Evolutionary conservation across 2,888 invertebrate species (phyloP), one percentile per base, ranked within the genome.

Genomic region (Sycophila texana): DNA sequence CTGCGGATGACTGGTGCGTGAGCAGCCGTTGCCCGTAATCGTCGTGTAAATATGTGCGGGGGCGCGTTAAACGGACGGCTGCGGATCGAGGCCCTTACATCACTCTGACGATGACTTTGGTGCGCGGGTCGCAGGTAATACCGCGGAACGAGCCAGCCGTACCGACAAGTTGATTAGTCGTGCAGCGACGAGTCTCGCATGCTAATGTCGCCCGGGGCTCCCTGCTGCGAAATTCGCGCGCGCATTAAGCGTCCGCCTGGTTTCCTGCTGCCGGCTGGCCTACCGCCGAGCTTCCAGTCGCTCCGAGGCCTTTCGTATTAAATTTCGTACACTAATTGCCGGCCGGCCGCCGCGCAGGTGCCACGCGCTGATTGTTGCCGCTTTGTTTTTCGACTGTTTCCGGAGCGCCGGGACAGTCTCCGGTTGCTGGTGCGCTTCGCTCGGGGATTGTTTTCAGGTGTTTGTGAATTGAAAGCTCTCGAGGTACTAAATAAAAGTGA

Each of bases 131-230:
- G n/a, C 53, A 13, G 55, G 55, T 26, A 55, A 67, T 22, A 51
- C 1, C 16, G 66, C 5, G 20, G 14, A n/a, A n/a, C 53, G 53
- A 1, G n/a, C 39, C 51, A 1, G 18, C 20, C 22, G 2, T 14
- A 13, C 39, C 67, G 75, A 75, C 61, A 39, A 75, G 75, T 75
- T 68, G 75, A 68, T 75, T 68, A 75, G 75, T 68, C 75, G 68
- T 51, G 74, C 39, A 60, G 18, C 74, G 58, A 67, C 74, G 58
- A 67, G 55, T 67, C 16, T 39, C 58, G 74, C 74, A 75, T 75
- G 67, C 74, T 75, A 75, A 75, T 75, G 60, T 60, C 74, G 73
- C 22, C 16, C 53, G 22, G 26, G 30, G 26, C 10, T 4, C 53
- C 55, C 13, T 14, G 4, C 55, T 49, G n/a, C 58, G 57, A 74